A percentile compares a stretch with the other conserved stretches of the same genome.
Conservation (phyloP, 2,113 vertebrate genomes). For the Polyodon spathula region DNA sequence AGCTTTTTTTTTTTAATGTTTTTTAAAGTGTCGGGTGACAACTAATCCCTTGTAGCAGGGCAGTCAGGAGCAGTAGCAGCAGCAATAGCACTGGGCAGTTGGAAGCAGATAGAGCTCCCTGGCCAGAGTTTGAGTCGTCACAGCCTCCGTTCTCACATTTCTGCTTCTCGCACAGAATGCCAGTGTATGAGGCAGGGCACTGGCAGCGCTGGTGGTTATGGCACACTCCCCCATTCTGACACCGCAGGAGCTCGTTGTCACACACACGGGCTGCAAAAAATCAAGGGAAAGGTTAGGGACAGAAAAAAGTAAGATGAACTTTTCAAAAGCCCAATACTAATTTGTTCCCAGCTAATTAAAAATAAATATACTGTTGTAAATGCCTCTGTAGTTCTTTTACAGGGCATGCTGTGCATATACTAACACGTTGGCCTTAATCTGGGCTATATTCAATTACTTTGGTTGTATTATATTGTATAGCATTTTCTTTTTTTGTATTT, state of each 20-base stretch:
- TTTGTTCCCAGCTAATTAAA: too few relatives aligned
- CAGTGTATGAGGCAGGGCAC: slow-evolving; percentile 70
- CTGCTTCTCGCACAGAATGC: slow-evolving; percentile 81
- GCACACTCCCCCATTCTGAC: slow-evolving; percentile 90
- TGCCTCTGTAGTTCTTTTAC: too few relatives aligned
- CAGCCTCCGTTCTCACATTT: slow-evolving; percentile 73
- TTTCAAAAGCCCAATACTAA: neutral
- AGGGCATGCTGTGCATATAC: too few relatives aligned
- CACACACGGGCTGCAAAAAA: slow-evolving; percentile 80
- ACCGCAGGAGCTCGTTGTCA: slow-evolving; percentile 87
- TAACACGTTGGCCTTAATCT: too few relatives aligned
- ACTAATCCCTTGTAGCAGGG: slow-evolving; percentile 42
- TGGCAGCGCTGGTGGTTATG: slow-evolving; percentile 78
- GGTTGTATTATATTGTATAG: too few relatives aligned
- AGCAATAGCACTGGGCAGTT: slow-evolving; percentile 16
- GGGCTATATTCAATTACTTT: too few relatives aligned
- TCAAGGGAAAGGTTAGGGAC: slow-evolving; percentile 14
- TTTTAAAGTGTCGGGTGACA: slow-evolving; percentile 37
- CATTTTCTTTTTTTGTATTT: too few relatives aligned
- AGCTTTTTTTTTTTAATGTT: neutral
- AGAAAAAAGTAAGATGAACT: neutral
- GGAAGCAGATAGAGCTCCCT: slow-evolving; percentile 17
- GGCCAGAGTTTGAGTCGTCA: slow-evolving; percentile 44
- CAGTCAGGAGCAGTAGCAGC: slow-evolving; percentile 37
- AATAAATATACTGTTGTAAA: too few relatives aligned